A percentile compares a stretch with the other conserved stretches of the same genome.
phyloP scores from a whole-genome alignment of 1,140 invertebrate genomes.

The Lethrus apterus region DNA sequence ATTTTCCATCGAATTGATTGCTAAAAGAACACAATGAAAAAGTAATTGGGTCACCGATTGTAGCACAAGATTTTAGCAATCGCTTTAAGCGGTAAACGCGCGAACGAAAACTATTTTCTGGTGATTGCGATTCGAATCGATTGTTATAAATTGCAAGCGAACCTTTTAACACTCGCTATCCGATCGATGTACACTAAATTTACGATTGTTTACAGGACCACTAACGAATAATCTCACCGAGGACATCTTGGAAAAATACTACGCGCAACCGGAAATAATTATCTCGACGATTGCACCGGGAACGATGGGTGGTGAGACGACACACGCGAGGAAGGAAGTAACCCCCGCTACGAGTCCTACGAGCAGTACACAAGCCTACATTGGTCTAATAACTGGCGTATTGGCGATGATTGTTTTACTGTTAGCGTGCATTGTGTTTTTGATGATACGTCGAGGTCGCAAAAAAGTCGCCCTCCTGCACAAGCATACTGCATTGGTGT shows the following conservation, averaged over 20 bases:
- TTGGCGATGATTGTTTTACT: slow-evolving; percentile 64
- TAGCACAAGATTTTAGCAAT: too few relatives aligned
- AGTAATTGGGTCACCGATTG: too few relatives aligned
- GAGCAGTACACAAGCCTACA: slow-evolving; percentile 59
- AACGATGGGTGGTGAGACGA: slow-evolving; percentile 30
- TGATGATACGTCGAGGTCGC: slow-evolving; percentile 63
- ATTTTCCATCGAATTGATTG: too few relatives aligned
- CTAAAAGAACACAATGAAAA: too few relatives aligned
- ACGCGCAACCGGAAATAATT: slow-evolving; percentile 34
- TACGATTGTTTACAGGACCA: slow-evolving; percentile 36
- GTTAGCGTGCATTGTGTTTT: slow-evolving; percentile 58
- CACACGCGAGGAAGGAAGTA: slow-evolving; percentile 43
- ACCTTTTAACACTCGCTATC: too few relatives aligned
- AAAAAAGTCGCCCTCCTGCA: slow-evolving; percentile 60
- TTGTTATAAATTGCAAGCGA: too few relatives aligned
- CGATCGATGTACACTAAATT: too few relatives aligned
- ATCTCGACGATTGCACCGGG: slow-evolving; percentile 33
- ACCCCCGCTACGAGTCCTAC: slow-evolving; percentile 59
- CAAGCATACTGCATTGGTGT: slow-evolving; percentile 56
- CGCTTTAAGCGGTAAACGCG: too few relatives aligned
- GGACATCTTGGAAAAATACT: slow-evolving; percentile 42
- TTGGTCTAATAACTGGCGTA: slow-evolving; percentile 72
- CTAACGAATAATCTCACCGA: slow-evolving; percentile 44
- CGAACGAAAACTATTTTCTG: too few relatives aligned
- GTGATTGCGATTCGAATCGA: too few relatives aligned